These are phyloP conservation scores for Watsonalla binaria DNA, from an alignment of 2,888 invertebrate genomes.

Conservation along the genomic window DNA sequence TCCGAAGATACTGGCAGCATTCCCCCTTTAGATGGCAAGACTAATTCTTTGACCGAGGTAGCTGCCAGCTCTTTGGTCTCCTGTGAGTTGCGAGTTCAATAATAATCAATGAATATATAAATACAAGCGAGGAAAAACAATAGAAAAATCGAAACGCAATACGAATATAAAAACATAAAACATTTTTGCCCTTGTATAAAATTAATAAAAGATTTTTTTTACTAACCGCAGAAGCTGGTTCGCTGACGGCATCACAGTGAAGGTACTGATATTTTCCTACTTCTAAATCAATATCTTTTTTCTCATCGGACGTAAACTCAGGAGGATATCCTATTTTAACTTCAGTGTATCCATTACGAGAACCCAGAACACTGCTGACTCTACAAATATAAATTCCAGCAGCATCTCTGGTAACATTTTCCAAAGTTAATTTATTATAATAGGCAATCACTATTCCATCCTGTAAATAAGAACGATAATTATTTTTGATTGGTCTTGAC, in stretches of 20 bases:
- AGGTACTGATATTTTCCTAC: constrained; percentile 18
- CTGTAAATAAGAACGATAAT: constrained; percentile 32
- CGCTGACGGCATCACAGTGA: constrained; percentile 34
- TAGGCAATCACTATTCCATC: constrained; percentile 16
- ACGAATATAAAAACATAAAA: too few relatives aligned
- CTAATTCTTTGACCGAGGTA: too few relatives aligned
- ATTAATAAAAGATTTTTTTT: background rate
- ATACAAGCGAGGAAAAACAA: too few relatives aligned
- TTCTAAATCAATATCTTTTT: constrained; percentile 20
- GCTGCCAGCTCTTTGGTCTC: too few relatives aligned
- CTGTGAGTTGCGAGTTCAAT: too few relatives aligned
- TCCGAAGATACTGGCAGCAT: too few relatives aligned
- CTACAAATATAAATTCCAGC: constrained; percentile 47
- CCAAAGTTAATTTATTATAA: constrained; percentile 22
- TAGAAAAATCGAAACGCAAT: too few relatives aligned
- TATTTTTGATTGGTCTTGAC: too few relatives aligned
- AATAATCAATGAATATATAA: background rate
- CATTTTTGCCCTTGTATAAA: too few relatives aligned
- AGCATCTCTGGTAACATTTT: constrained; percentile 23
- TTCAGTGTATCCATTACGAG: constrained; percentile 5
- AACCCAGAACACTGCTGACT: constrained; percentile 25
- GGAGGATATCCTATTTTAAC: constrained; percentile 42
- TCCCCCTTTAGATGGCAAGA: too few relatives aligned
- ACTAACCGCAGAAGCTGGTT: constrained; percentile 36
- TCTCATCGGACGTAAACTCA: constrained; percentile 21